phyloP scores from a whole-genome alignment of 2,113 vertebrate species.

The Oophaga pumilio region DNA sequence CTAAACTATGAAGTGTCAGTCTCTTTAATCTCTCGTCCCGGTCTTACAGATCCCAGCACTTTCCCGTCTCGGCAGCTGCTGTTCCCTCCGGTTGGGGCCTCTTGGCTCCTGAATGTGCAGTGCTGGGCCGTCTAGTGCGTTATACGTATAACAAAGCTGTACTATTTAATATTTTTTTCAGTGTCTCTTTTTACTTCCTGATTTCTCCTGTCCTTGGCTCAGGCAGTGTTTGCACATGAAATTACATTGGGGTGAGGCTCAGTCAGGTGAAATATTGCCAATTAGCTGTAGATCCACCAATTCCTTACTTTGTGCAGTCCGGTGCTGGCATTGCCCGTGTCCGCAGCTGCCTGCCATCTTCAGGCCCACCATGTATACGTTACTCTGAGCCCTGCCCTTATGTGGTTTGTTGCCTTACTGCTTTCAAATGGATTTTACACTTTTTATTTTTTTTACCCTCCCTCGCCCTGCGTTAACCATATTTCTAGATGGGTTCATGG shows the following conservation, averaged over 20 bases:
- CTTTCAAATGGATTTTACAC: too few species aligned
- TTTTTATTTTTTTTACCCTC: too few species aligned
- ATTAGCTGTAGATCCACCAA: neutral
- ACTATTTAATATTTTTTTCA: neutral
- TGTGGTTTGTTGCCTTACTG: too few species aligned
- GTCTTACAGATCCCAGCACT: neutral
- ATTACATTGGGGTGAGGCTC: constrained; percentile 13
- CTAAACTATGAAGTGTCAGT: neutral
- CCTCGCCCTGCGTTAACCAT: too few species aligned
- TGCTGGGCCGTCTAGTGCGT: neutral
- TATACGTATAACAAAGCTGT: neutral
- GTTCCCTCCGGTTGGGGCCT: neutral
- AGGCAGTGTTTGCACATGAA: constrained; percentile 20
- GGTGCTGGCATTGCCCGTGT: neutral
- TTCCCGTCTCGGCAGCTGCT: neutral
- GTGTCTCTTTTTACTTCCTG: constrained; percentile 22
- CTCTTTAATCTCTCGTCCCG: neutral
- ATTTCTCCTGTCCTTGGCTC: constrained; percentile 8
- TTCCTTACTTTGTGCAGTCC: neutral
- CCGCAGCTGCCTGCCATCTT: neutral
- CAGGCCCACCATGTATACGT: neutral
- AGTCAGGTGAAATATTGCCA: constrained; percentile 14
- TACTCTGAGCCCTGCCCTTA: too few species aligned
- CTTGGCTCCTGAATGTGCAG: neutral
- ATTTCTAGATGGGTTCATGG: too few species aligned